These are phyloP conservation scores for Nothobranchius kuhntae DNA, from an alignment of 2,113 vertebrate species.

Conservation along the genomic window DNA sequence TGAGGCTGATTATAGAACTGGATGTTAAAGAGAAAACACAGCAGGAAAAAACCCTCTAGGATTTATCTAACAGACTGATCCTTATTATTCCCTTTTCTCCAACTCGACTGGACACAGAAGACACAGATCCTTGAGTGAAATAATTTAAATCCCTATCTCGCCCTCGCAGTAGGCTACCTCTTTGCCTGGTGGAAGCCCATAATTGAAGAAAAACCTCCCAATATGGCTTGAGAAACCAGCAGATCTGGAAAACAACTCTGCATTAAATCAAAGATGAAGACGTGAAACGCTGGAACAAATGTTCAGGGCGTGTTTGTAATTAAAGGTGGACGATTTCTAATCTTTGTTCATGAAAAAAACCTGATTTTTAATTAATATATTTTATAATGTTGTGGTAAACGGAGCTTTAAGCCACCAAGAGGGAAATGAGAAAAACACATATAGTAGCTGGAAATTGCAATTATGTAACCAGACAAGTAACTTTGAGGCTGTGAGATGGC, in stretches of 20 bases:
- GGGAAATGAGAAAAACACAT: no score
- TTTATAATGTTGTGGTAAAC: neutral
- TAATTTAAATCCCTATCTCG: constrained; percentile 31
- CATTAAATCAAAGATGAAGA: constrained; percentile 29
- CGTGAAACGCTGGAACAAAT: neutral
- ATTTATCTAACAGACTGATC: constrained; percentile 33
- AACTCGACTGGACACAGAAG: constrained; percentile 36
- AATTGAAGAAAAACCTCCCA: constrained; percentile 10
- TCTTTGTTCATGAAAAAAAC: neutral
- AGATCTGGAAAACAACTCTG: constrained; percentile 17
- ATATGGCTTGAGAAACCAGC: constrained; percentile 13
- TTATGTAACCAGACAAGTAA: no score
- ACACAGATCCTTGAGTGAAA: constrained; percentile 40
- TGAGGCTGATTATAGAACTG: constrained; percentile 22
- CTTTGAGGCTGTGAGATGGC: no score
- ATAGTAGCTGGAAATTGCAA: no score
- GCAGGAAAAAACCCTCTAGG: constrained; percentile 1
- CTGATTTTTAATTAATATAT: neutral
- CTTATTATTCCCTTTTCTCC: constrained; percentile 22
- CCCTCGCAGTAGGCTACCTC: constrained; percentile 33
- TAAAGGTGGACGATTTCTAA: constrained; percentile 24
- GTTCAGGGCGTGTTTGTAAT: constrained; percentile 25
- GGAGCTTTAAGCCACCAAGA: no score
- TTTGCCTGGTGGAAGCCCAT: constrained; percentile 24
- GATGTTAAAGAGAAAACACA: constrained; percentile 25